Evolutionary conservation across 2,113 vertebrate species (phyloP), one percentile per base, ranked within the genome.

Genomic region (Parus major): DNA sequence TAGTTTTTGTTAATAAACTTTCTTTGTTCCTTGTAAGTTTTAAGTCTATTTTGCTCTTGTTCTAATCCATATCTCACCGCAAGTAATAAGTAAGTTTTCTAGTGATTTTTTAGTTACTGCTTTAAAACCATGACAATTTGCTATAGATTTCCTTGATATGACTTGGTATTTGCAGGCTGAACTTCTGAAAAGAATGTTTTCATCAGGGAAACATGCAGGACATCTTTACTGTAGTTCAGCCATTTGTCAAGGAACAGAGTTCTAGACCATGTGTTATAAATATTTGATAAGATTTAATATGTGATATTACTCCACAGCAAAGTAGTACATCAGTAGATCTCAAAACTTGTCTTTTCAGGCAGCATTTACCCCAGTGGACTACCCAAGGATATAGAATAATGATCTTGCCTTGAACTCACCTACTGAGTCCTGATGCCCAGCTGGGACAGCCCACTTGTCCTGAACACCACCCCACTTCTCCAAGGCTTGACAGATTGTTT

Each of bases 391-490:
- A 57, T 23, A 57, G 75, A 90, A 64, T 18, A 66, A 50, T 36
- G 5, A 29, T 47, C 35, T 82, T 0, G 0, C 25, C 36, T 39
- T 39, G 36, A 39, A 63, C 15, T 77, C 46, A 65, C 5, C 10
- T 18, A 24, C 33, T 35, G 27, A 75, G 39, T 2, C 2, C 3
- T 22, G 24, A 44, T 46, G 11, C 24, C n/a, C 1, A 2, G 4
- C 11, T 50, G 15, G 21, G 25, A 41, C 28, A 88, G 23, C 15
- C 19, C 9, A 6, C 8, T 60, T 69, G 29, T 70, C 39, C 52
- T 76, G 44, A 64, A 35, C 36, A 55, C 15, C 13, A 49, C 2
- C 1, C 5, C 12, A 64, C 11, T 25, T 79, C 53, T 82, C 53
- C 42, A 42, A 5, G 36, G 28, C 12, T 82, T 47, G 28, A 60